Percentiles rank a stretch among this genome's conserved stretches.
phyloP scores from a whole-genome alignment of 1,140 invertebrate genomes.

The Lordiphosa clarofinis region DNA sequence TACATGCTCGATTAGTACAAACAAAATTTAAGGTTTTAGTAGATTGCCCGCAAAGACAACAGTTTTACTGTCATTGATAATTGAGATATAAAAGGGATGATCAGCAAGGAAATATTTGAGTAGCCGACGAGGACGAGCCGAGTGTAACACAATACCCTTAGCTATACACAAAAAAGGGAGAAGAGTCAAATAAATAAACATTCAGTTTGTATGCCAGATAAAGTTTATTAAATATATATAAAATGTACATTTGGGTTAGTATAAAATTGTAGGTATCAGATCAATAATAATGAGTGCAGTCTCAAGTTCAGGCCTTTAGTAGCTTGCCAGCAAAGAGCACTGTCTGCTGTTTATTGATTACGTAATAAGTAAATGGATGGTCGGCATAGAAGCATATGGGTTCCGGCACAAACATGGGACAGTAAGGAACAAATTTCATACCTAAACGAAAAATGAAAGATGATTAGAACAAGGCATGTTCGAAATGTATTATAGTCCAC shows the following conservation, averaged over 20 bases:
- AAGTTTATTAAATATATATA: no score
- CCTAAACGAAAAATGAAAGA: slow-evolving; percentile 25
- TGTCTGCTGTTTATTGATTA: slow-evolving; percentile 13
- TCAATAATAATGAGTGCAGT: slow-evolving; percentile 13
- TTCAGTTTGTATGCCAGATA: no score
- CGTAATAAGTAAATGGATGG: slow-evolving; percentile 49
- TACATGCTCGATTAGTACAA: slow-evolving; percentile 1
- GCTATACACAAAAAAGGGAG: not conserved
- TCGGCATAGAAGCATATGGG: slow-evolving; percentile 39
- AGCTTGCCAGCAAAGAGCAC: slow-evolving; percentile 40
- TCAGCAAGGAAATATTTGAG: not conserved
- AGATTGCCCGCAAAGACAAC: slow-evolving; percentile 3
- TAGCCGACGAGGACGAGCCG: no score
- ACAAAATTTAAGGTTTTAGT: not conserved
- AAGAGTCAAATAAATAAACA: slow-evolving; percentile 1
- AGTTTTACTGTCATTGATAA: not conserved
- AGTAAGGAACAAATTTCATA: slow-evolving; percentile 29
- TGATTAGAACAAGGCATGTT: slow-evolving; percentile 5
- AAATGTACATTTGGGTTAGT: slow-evolving; percentile 39
- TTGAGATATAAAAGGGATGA: slow-evolving; percentile 4
- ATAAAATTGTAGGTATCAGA: slow-evolving; percentile 24
- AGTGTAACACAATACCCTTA: no score
- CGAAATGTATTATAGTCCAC: not conserved
- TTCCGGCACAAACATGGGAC: slow-evolving; percentile 37
- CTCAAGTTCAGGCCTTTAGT: slow-evolving; percentile 15